Percentiles rank a stretch among this genome's conserved stretches.
phyloP scores from a whole-genome alignment of 2,888 invertebrate genomes.

The Brachyptera risi region DNA sequence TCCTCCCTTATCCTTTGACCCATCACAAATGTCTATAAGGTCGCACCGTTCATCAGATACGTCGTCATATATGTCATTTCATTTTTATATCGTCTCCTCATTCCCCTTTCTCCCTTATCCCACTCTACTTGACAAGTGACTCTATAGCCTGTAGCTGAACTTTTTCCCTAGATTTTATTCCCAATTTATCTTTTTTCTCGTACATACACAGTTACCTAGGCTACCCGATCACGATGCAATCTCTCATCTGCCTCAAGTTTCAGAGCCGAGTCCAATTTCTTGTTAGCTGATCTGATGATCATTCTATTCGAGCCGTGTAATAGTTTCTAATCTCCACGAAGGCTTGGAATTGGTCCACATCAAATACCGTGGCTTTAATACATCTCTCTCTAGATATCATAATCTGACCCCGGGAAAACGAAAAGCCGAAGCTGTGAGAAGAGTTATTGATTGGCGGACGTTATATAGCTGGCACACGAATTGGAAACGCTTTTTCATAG shows the following conservation, averaged over 20 bases:
- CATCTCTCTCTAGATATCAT: not conserved
- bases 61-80: conserved; percentile 8
- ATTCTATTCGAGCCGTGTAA: conserved; percentile 14
- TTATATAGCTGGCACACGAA: not conserved
- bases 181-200: conserved; percentile 1
- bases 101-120: not conserved
- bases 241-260: not conserved
- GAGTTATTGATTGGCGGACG: conserved; percentile 16
- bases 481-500: conserved; percentile 3
- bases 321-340: conserved; percentile 11
- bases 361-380: not conserved
- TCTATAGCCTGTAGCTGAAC: not conserved
- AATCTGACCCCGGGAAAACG: not conserved
- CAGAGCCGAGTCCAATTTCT: not conserved
- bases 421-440: not conserved
- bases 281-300: conserved; percentile 5
- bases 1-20: not conserved
- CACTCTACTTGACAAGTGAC: not conserved
- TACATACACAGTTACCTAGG: conserved; percentile 4
- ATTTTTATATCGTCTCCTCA: not conserved
- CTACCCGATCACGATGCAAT: not conserved
- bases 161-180: not conserved
- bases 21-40: not conserved
- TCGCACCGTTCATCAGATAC: conserved; percentile 9
- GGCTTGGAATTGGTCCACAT: not conserved